Evolutionary conservation across 1,140 invertebrate species (phyloP), one percentile per base, ranked within the genome.

Genomic region (Armadillidium nasatum): DNA sequence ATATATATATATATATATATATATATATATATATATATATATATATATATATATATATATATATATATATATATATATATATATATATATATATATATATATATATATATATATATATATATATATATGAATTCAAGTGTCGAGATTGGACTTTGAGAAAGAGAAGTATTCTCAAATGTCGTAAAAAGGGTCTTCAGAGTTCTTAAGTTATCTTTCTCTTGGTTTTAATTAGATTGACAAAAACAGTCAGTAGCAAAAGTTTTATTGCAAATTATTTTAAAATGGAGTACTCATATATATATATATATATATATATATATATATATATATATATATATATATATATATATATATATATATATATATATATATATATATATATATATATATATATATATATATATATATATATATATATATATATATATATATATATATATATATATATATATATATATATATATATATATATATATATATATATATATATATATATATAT

Each of bases 381-480:
- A 60, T 33, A 60, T 60, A 60, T 60, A 60, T 15, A 60, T 13
- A 19, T 13, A 60, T 15, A 60, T 60, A 60, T 15, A 15, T 15
- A 15, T 19, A 15, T 60, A 19, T 60, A 19, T 19, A 15, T 15
- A 60, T 15, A 60, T 60, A 19, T 60, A 15, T 60, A 13, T n/a
- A n/a, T n/a, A n/a, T n/a, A n/a, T 13, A 19, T 60, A 60, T 60
- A 19, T 60, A 60, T 60, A 19, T 60, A 60, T 60, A 19, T 60
- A 60, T 60, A 19, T 60, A 60, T 60, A 19, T 60, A 19, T 60
- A 60, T 60, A 60, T 60, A 19, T 60, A 60, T 60, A 19, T 60
- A 60, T 60, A 60, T 60, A 60, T 60, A 60, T 60, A 60, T 60
- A 60, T 60, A 60, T 60, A 60, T 60, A 60, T 60, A 60, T 60